Evolutionary conservation across 2,113 vertebrate species (phyloP).

Genomic region (Channa argus): DNA sequence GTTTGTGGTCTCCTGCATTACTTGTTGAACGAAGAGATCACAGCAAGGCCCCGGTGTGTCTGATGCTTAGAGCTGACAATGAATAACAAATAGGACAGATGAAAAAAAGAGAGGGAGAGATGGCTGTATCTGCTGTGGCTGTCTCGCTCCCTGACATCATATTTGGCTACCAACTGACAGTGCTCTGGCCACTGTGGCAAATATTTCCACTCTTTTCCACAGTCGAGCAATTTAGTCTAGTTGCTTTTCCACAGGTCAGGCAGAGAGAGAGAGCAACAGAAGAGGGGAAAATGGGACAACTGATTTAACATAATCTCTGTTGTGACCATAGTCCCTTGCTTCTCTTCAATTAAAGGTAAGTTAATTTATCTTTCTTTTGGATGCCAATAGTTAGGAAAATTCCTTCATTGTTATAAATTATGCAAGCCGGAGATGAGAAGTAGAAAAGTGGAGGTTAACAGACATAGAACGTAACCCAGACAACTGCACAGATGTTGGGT

Average conservation of each 20-base stretch:
- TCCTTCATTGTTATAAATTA: constrained; percentile 33
- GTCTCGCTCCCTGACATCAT: constrained; percentile 72
- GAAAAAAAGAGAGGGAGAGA: background rate
- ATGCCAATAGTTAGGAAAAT: constrained; percentile 27
- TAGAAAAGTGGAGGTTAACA: constrained; percentile 45
- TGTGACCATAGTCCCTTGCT: background rate
- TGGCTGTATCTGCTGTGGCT: constrained; percentile 50
- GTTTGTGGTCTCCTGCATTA: constrained; percentile 49
- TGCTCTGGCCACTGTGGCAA: constrained; percentile 62
- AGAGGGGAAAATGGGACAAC: constrained; percentile 37
- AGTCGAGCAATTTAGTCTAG: constrained; percentile 64
- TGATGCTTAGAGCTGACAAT: constrained; percentile 42
- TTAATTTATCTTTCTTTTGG: constrained; percentile 2
- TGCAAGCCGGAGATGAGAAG: constrained; percentile 47
- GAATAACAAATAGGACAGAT: constrained; percentile 45
- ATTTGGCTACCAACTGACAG: constrained; percentile 60
- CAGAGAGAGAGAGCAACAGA: constrained; percentile 16
- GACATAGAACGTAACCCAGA: constrained; percentile 11
- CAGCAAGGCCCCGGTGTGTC: constrained; percentile 33
- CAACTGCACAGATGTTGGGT: constrained; percentile 37
- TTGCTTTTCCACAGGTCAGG: constrained; percentile 67
- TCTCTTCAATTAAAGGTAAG: constrained; percentile 4
- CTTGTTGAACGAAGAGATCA: constrained; percentile 39
- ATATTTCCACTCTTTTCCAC: constrained; percentile 76
- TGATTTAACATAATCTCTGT: background rate